Evolutionary conservation across 2,888 invertebrate genomes (phyloP).

Genomic region (Schizaphis graminum): DNA sequence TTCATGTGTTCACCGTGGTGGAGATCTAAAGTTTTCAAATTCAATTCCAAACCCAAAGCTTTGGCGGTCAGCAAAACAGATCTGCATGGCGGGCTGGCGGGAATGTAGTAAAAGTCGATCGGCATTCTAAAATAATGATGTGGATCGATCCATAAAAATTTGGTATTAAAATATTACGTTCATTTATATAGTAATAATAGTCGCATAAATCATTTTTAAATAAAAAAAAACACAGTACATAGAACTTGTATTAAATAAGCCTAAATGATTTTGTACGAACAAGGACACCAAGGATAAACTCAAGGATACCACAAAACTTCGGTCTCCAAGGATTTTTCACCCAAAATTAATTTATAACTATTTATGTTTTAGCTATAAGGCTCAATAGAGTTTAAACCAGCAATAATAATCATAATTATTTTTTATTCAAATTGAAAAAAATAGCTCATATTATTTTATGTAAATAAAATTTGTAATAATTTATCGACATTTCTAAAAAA

Average conservation of each 20-base stretch:
- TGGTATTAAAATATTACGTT: not conserved
- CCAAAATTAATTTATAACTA: not conserved
- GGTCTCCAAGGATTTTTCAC: not conserved
- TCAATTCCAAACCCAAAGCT: constrained; percentile 78
- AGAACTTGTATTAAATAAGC: not conserved
- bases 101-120: constrained; percentile 78
- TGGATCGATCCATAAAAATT: not conserved
- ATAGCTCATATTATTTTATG: not conserved
- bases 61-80: constrained; percentile 78
- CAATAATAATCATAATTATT: not conserved
- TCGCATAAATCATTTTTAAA: not conserved
- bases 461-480: not conserved
- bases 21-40: constrained; percentile 76
- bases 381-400: not conserved
- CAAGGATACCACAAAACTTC: not conserved
- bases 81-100: constrained; percentile 79
- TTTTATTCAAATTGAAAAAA: not conserved
- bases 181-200: not conserved
- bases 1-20: constrained; percentile 78
- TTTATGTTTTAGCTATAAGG: not conserved
- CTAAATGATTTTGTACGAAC: not conserved
- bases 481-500: not conserved
- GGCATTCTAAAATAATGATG: constrained; percentile 71
- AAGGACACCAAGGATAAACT: not conserved
- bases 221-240: not conserved